A percentile compares a stretch with the other conserved stretches of the same genome.
Evolutionary conservation across 2,888 invertebrate species (phyloP).

Genomic region (Cosmia trapezina): DNA sequence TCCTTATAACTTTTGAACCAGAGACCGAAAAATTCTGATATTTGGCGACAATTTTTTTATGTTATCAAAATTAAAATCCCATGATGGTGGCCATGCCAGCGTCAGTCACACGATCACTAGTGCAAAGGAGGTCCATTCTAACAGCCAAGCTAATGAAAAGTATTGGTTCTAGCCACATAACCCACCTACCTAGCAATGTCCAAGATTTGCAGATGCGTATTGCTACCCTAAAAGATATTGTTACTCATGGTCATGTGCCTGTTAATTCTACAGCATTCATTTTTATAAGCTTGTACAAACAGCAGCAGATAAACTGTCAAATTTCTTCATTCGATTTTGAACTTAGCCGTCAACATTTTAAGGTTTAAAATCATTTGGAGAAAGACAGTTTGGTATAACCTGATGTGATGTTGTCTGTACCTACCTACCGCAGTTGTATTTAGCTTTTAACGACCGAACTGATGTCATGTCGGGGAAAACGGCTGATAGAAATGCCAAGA

Average conservation of each 20-base stretch:
- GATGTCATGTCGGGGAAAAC: background rate
- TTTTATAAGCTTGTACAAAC: background rate
- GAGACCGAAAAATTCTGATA: no score
- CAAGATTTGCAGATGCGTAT: background rate
- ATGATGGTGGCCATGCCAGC: no score
- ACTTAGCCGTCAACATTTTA: no score
- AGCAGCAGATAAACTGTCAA: no score
- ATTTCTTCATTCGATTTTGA: no score
- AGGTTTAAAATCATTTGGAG: no score
- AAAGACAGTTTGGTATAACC: no score
- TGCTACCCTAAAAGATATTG: background rate
- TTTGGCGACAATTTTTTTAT: no score
- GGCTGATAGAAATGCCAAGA: background rate
- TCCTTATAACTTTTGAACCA: no score
- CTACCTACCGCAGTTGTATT: background rate
- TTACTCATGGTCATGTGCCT: background rate
- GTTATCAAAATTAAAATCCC: no score
- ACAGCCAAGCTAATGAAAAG: background rate
- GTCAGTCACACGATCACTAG: no score
- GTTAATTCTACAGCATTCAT: background rate
- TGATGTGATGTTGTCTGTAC: no score
- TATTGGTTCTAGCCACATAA: background rate
- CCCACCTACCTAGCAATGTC: background rate
- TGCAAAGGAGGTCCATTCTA: background rate
- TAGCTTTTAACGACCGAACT: background rate